A percentile compares a stretch with the other conserved stretches of the same genome.
Evolutionary conservation across 2,888 invertebrate genomes (phyloP).

Genomic region (Trichopoda pennipes): DNA sequence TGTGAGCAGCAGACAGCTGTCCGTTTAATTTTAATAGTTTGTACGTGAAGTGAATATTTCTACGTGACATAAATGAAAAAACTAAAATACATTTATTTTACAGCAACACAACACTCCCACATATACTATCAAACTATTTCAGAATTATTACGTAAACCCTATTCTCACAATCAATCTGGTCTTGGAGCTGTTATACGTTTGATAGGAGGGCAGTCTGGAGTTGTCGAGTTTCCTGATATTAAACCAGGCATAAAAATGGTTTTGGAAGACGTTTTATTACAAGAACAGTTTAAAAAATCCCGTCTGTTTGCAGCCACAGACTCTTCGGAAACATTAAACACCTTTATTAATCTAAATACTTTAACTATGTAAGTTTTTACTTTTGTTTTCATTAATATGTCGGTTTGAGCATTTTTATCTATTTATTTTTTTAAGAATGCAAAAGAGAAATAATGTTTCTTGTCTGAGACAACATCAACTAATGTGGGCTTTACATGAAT

Average conservation of each 20-base stretch:
- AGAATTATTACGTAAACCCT: slow-evolving; percentile 77
- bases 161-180: slow-evolving; percentile 74
- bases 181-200: slow-evolving; percentile 79
- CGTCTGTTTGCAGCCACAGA: slow-evolving; percentile 74
- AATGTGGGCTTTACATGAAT: slow-evolving; percentile 76
- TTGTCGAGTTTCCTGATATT: slow-evolving; percentile 78
- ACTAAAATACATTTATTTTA: slow-evolving; percentile 26
- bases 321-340: slow-evolving; percentile 77
- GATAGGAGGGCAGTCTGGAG: slow-evolving; percentile 78
- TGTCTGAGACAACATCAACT: slow-evolving; percentile 74
- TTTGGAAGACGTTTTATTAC: slow-evolving; percentile 77
- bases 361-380: slow-evolving; percentile 78
- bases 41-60: slow-evolving; percentile 76
- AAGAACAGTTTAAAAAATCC: slow-evolving; percentile 77
- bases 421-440: slow-evolving; percentile 72
- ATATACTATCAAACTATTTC: slow-evolving; percentile 81
- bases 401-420: no score
- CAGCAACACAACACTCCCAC: slow-evolving; percentile 79
- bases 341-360: slow-evolving; percentile 81
- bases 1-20: slow-evolving; percentile 84
- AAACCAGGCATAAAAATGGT: slow-evolving; percentile 79
- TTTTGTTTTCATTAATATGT: background rate
- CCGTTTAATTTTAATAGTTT: slow-evolving; percentile 83
- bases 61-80: background rate
- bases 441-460: slow-evolving; percentile 75